phyloP scores from a whole-genome alignment of 2,113 vertebrate species.

The Otocyon megalotis region DNA sequence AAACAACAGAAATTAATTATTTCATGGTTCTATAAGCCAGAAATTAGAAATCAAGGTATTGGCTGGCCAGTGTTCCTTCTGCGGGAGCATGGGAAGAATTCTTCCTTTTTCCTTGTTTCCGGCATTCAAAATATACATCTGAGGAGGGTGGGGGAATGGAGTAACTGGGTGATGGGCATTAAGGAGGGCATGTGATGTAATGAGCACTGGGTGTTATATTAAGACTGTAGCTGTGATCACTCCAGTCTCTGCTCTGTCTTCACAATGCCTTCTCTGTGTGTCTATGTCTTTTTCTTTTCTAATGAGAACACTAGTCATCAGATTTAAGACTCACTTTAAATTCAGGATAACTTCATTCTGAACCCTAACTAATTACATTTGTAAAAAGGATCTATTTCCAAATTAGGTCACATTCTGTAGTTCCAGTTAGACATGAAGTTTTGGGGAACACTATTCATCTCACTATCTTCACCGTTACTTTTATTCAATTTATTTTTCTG shows the following conservation, averaged over 20 bases:
- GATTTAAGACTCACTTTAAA: not conserved
- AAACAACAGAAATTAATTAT: not conserved
- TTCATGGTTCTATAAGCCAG: not conserved
- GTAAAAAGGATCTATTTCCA: not conserved
- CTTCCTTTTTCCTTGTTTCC: not conserved
- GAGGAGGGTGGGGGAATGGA: too few relatives aligned
- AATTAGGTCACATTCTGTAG: not conserved
- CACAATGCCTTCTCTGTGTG: not conserved
- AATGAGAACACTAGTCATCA: not conserved
- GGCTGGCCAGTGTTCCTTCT: not conserved
- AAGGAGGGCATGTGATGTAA: too few relatives aligned
- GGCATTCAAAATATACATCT: not conserved
- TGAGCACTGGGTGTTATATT: too few relatives aligned
- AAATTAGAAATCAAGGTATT: not conserved
- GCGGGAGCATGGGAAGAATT: not conserved
- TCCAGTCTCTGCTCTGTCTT: not conserved
- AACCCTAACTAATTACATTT: not conserved
- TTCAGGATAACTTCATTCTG: not conserved
- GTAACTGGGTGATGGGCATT: too few relatives aligned
- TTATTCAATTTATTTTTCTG: not conserved
- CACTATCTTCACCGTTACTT: not conserved
- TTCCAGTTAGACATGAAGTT: not conserved
- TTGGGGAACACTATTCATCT: not conserved
- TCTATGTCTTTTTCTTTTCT: not conserved
- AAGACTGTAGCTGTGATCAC: not conserved